A percentile compares a stretch with the other conserved stretches of the same genome.
These are phyloP conservation scores for Uropetala carovei DNA, from an alignment of 2,888 invertebrate species.

Conservation along the genomic window DNA sequence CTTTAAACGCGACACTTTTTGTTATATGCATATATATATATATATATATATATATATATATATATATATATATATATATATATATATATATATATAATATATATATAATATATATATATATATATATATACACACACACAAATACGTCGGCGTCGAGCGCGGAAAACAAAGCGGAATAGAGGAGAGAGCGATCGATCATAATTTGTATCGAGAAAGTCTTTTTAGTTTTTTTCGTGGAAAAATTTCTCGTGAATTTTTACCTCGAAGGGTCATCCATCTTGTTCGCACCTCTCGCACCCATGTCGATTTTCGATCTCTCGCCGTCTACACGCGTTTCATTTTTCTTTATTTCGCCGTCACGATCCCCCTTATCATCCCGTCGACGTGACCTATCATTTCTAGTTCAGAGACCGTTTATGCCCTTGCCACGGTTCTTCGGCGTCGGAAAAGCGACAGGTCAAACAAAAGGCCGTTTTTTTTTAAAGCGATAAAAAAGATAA, in stretches of 20 bases:
- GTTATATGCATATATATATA: background rate
- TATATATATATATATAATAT: too few relatives aligned
- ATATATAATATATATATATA: too few relatives aligned
- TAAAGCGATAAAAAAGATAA: too few relatives aligned
- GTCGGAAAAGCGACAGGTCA: too few relatives aligned
- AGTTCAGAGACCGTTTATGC: background rate
- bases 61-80: too few relatives aligned
- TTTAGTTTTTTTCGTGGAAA: background rate
- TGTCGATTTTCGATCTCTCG: background rate
- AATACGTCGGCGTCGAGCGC: background rate
- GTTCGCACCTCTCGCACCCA: background rate
- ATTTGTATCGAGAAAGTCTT: constrained; percentile 6
- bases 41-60: too few relatives aligned
- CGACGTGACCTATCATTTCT: background rate
- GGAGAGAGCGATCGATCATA: background rate
- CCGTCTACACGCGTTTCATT: background rate
- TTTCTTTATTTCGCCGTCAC: background rate
- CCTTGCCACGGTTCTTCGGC: too few relatives aligned
- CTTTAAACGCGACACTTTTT: background rate
- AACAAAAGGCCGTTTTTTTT: too few relatives aligned
- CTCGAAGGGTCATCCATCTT: background rate
- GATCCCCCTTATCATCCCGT: background rate
- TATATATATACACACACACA: too few relatives aligned
- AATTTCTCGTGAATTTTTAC: background rate
- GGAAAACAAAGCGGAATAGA: background rate